These are phyloP conservation scores for Trialeurodes vaporariorum DNA, from an alignment of 1,140 invertebrate genomes.

Conservation along the genomic window DNA sequence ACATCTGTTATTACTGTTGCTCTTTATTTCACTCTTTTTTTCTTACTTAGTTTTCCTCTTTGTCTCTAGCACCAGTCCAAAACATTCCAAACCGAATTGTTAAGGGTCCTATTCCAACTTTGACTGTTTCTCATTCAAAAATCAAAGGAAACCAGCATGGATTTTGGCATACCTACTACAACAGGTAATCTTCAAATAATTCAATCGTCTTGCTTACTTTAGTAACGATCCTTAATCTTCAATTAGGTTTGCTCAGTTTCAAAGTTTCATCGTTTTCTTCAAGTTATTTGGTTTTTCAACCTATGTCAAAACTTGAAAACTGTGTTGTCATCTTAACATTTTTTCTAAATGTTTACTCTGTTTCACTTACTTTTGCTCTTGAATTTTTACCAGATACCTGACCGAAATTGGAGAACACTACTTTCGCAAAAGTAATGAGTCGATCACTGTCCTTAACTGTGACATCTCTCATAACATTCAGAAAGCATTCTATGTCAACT, in stretches of 20 bases:
- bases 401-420: conserved; percentile 75
- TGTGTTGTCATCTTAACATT: too few species aligned
- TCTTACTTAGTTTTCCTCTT: conserved; percentile 14
- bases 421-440: conserved; percentile 75
- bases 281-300: too few species aligned
- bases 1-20: too few species aligned
- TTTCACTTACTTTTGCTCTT: too few species aligned
- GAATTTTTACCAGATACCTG: conserved; percentile 52
- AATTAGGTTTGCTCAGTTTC: too few species aligned
- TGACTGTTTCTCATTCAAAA: conserved; percentile 53
- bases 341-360: too few species aligned
- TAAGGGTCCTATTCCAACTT: conserved; percentile 59
- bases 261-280: too few species aligned
- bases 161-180: conserved; percentile 76
- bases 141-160: conserved; percentile 72
- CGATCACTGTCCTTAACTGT: conserved; percentile 62
- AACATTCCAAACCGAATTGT: conserved; percentile 56
- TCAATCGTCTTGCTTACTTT: neutral
- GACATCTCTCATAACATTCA: conserved; percentile 66
- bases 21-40: neutral
- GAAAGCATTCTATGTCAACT: conserved; percentile 68
- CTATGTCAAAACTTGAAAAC: too few species aligned
- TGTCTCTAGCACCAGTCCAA: conserved; percentile 37
- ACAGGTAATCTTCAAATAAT: conserved; percentile 38
- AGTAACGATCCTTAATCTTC: neutral